phyloP scores from a whole-genome alignment of 2,888 invertebrate genomes.

The Stenichneumon culpator region DNA sequence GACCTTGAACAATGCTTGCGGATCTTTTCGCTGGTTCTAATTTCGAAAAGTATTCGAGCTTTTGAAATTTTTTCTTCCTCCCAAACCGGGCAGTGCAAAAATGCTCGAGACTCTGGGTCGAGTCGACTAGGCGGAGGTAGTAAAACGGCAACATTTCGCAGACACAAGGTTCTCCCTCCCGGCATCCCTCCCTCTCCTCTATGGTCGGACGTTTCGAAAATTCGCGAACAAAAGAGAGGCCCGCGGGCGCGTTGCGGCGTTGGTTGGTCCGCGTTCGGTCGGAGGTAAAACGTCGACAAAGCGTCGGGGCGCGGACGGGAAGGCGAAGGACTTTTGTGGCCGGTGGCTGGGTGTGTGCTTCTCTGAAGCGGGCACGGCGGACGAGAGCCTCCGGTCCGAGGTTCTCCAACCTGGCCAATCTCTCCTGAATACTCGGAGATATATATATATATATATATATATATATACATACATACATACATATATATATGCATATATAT shows the following conservation, averaged over 20 bases:
- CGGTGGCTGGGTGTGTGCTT: slow-evolving; percentile 29
- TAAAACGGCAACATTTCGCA: slow-evolving; percentile 25
- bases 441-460: neutral
- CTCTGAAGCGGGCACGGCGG: slow-evolving; percentile 5
- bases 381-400: slow-evolving; percentile 34
- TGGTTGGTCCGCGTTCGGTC: slow-evolving; percentile 38
- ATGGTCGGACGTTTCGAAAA: slow-evolving; percentile 36
- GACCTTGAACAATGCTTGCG: neutral
- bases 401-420: slow-evolving; percentile 47
- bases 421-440: neutral
- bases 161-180: slow-evolving; percentile 28
- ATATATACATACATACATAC: too few relatives aligned
- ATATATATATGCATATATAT: neutral
- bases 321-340: slow-evolving; percentile 61
- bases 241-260: slow-evolving; percentile 23
- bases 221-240: slow-evolving; percentile 56
- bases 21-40: neutral
- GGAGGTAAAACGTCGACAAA: slow-evolving; percentile 54
- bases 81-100: neutral
- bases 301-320: slow-evolving; percentile 37
- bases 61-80: neutral
- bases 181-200: neutral
- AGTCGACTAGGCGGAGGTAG: neutral
- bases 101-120: neutral
- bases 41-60: neutral